Percentiles rank a stretch among this genome's conserved stretches.
These are phyloP conservation scores for Myrmophylax atrothorax DNA, from an alignment of 2,113 vertebrate species.

Conservation along the genomic window DNA sequence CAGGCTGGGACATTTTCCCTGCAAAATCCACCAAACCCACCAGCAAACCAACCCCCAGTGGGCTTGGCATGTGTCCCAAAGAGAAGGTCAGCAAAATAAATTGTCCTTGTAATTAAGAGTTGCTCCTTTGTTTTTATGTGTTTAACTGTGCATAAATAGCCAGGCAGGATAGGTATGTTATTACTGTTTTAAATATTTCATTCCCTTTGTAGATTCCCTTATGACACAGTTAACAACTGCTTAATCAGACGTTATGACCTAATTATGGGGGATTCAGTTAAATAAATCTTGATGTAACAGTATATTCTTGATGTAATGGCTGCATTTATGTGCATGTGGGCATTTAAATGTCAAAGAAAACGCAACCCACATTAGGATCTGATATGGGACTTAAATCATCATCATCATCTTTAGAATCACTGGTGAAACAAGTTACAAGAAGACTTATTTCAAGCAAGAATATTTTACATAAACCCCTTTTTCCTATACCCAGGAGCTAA, in stretches of 20 bases:
- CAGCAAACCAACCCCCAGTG: background rate
- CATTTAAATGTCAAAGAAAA: slow-evolving; percentile 40
- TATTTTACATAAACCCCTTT: background rate
- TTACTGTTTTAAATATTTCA: slow-evolving; percentile 59
- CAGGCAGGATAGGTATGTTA: slow-evolving; percentile 48
- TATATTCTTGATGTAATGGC: slow-evolving; percentile 46
- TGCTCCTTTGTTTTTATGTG: slow-evolving; percentile 53
- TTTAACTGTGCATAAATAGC: slow-evolving; percentile 46
- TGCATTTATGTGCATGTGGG: slow-evolving; percentile 32
- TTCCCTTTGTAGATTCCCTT: slow-evolving; percentile 51
- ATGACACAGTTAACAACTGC: slow-evolving; percentile 42
- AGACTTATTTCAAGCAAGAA: background rate
- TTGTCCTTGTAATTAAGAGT: slow-evolving; percentile 58
- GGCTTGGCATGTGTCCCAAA: slow-evolving; percentile 38
- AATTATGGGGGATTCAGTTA: slow-evolving; percentile 45
- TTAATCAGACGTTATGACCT: slow-evolving; percentile 52
- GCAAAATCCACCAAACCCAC: background rate
- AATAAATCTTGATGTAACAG: slow-evolving; percentile 53
- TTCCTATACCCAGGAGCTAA: background rate
- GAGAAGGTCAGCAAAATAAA: slow-evolving; percentile 51
- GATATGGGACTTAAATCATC: background rate
- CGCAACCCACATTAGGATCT: background rate
- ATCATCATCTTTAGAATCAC: background rate
- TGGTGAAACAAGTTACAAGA: background rate
- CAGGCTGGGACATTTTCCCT: background rate